phyloP scores from a whole-genome alignment of 2,113 vertebrate genomes.

The Petrocephalus zakoni region DNA sequence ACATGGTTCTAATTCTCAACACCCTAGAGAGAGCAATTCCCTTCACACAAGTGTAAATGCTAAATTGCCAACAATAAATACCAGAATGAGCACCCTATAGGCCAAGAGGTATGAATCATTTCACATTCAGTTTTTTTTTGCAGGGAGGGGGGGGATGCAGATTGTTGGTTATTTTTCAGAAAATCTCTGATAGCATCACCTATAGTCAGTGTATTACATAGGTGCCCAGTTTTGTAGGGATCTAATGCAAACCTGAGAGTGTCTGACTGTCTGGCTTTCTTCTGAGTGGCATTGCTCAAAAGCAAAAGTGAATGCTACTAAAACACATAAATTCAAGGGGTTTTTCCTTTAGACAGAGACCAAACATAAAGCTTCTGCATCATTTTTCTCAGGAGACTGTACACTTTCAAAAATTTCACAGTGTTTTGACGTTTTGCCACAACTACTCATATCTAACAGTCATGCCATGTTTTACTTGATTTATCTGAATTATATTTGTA shows the following conservation, averaged over 20 bases:
- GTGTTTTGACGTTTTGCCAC: neutral
- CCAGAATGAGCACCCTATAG: neutral
- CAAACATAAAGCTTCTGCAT: neutral
- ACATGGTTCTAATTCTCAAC: neutral
- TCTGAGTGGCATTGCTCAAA: neutral
- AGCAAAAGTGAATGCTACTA: neutral
- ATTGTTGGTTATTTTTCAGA: neutral
- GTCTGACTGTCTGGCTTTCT: neutral
- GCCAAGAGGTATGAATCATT: neutral
- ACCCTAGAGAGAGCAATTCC: neutral
- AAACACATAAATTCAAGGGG: neutral
- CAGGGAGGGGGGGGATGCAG: no score
- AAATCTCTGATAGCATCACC: neutral
- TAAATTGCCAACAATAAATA: neutral
- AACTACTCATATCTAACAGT: neutral
- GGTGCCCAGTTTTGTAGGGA: neutral
- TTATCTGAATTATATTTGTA: conserved; percentile 1
- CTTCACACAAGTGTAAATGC: neutral
- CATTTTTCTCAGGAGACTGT: neutral
- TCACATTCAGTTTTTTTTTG: neutral
- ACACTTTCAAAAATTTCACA: neutral
- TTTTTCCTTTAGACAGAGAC: neutral
- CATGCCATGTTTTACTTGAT: neutral
- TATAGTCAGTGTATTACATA: neutral
- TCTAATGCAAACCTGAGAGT: neutral